Evolutionary conservation across 2,113 vertebrate species (phyloP), one percentile per base, ranked within the genome.

Genomic region (Calypte anna): DNA sequence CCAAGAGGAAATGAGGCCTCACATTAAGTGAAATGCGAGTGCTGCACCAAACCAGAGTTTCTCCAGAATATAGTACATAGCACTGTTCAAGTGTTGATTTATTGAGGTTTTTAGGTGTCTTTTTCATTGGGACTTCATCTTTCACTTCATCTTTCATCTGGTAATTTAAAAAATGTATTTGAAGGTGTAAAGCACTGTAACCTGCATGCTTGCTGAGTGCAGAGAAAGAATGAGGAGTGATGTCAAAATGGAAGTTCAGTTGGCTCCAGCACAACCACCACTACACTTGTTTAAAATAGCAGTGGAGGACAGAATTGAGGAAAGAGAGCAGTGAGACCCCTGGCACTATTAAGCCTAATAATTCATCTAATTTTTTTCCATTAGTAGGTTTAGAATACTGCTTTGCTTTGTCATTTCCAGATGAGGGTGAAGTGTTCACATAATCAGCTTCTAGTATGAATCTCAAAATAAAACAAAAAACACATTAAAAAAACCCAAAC

Each of bases 21-120:
- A 66, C 38, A 88, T 79, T 88, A 86, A 91, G 66, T 82, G 85
- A 93, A 95, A 91, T 22, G 72, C 0, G 20, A 97, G 81, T 36
- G 62, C 75, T 8, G 6, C 67, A 88, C 67, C 40, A 81, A 82
- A 87, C 68, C 76, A 91, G 84, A 85, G 51, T n/a, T 44, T 80
- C 57, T 70, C 62, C 76, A 88, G 23, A 82, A 75, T 51, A 68
- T 10, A 69, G 40, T 11, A 74, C 13, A 25, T 3, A 55, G 57
- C 28, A 44, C 62, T 61, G 64, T 54, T 91, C 51, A 88, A 70
- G 55, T 48, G 70, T 15, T 57, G 61, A 90, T 57, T 95, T 94
- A 82, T 77, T 31, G 14, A 83, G 59, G 61, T 9, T 74, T 91
- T 91, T 70, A 74, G 68, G 22, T 67, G 22, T 67, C 31, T 70